phyloP scores from a whole-genome alignment of 1,140 invertebrate genomes.

The Cherax quadricarinatus region DNA sequence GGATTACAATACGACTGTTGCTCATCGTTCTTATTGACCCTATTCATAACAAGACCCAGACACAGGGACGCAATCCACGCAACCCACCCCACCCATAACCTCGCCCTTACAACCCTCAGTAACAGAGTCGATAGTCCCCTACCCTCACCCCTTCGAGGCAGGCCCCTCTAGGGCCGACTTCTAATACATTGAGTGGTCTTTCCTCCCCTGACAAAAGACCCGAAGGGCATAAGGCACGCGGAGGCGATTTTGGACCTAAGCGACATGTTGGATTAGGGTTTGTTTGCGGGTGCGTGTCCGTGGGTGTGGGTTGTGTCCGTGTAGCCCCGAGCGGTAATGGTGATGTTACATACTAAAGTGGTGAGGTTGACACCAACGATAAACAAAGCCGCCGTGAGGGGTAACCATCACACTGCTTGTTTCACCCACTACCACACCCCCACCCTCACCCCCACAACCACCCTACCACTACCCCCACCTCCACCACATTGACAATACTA shows the following conservation, averaged over 20 bases:
- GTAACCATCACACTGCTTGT: conserved; percentile 57
- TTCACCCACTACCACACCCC: conserved; percentile 4
- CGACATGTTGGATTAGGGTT: too few relatives aligned
- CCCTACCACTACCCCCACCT: too few relatives aligned
- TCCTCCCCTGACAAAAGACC: conserved; percentile 38
- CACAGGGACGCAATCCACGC: conserved; percentile 7
- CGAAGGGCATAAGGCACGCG: neutral
- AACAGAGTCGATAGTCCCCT: too few relatives aligned
- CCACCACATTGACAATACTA: neutral
- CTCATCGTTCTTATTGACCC: conserved; percentile 66
- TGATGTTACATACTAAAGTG: conserved; percentile 63
- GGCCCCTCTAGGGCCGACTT: conserved; percentile 1
- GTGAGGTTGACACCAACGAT: conserved; percentile 36
- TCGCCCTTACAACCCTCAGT: neutral
- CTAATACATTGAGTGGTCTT: conserved; percentile 59
- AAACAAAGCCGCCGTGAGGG: conserved; percentile 46
- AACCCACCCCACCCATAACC: neutral
- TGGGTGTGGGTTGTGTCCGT: neutral
- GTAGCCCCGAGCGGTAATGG: conserved; percentile 9
- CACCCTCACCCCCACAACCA: too few relatives aligned
- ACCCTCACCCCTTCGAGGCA: neutral
- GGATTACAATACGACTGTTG: conserved; percentile 61
- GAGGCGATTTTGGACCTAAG: neutral
- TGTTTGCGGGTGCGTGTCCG: too few relatives aligned
- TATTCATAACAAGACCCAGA: conserved; percentile 59